A percentile compares a stretch with the other conserved stretches of the same genome.
Conservation (phyloP, 2,113 vertebrate species). For the Phalacrocorax pelagicus region DNA sequence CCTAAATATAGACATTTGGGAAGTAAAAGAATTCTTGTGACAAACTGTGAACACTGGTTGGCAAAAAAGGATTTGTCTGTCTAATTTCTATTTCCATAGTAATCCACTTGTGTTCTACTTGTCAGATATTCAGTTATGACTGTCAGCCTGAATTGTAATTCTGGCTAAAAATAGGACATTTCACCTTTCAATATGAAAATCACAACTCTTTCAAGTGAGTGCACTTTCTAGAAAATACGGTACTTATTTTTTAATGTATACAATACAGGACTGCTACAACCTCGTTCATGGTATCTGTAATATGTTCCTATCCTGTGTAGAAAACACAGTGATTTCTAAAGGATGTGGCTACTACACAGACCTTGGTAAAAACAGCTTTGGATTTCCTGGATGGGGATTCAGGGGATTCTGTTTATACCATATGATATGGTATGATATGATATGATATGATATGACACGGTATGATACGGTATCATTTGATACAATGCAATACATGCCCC, state of each 20-base stretch:
- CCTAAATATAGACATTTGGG: not conserved
- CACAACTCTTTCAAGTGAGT: not conserved
- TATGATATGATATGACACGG: not conserved
- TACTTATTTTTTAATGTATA: not conserved
- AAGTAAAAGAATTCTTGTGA: not conserved
- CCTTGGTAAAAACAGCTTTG: not conserved
- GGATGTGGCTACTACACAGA: not conserved
- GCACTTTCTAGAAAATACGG: not conserved
- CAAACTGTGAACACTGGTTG: not conserved
- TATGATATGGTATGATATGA: not conserved
- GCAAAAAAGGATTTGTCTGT: not conserved
- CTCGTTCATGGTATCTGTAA: not conserved
- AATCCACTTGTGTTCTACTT: not conserved
- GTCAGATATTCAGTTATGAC: not conserved
- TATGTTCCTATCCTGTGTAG: not conserved
- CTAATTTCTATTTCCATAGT: not conserved
- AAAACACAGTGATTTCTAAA: not conserved
- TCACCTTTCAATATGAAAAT: not conserved
- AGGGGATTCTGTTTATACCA: not conserved
- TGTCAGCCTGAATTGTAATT: not conserved
- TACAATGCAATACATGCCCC: not conserved
- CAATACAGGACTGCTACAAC: not conserved
- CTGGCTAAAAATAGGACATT: not conserved
- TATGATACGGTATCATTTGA: not conserved
- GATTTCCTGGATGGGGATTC: not conserved